Base-by-base conservation (phyloP, 2,113 vertebrate genomes). In the Oreochromis aureus region DNA sequence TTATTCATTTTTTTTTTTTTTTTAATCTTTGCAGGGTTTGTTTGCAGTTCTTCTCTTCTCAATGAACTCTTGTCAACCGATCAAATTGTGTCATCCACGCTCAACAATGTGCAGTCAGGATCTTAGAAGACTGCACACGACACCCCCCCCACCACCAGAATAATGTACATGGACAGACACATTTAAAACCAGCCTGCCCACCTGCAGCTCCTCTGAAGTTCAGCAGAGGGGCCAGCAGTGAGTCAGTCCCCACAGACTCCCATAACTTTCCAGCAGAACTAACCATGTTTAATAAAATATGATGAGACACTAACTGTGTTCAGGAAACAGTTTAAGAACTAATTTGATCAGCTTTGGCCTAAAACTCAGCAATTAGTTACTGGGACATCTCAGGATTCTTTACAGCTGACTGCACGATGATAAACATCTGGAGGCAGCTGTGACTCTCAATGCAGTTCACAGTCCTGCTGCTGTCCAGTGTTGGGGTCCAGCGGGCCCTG, bases 281-380 rank as follows among this genome's bases (percentile, higher is more conserved):
- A 48, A 48, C 15, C 69, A 76, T 76, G 15, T 73, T 73, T 73
- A 46, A 46, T 73, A 73, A 73, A 46, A 27, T 27, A 69, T 41
- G 63, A 69, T 8, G 34, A 69, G 63, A 22, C 19, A 69, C 34
- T 2, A 41, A 69, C 19, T 41, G 34, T 69, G 63, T 69, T 0
- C 6, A 36, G 59, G 59, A 63, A 63, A 63, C 32, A n/a, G 10
- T 66, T 69, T 69, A 69, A 41, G 34, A 41, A 69, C 11, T 41
- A 10, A 27, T 73, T 16, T 46, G 13, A 73, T 73, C 66, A 41
- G n/a, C n/a, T 44, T 44, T 24, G 39, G 66, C n/a, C n/a, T 4
- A 24, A 16, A 44, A 27, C 7, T 27, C 2, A 46, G 27, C 22
- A 46, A 73, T 46, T 44, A 27, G 41, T 73, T 73, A 46, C 69